phyloP scores from a whole-genome alignment of 2,113 vertebrate genomes.

The Crotalus helleri region DNA sequence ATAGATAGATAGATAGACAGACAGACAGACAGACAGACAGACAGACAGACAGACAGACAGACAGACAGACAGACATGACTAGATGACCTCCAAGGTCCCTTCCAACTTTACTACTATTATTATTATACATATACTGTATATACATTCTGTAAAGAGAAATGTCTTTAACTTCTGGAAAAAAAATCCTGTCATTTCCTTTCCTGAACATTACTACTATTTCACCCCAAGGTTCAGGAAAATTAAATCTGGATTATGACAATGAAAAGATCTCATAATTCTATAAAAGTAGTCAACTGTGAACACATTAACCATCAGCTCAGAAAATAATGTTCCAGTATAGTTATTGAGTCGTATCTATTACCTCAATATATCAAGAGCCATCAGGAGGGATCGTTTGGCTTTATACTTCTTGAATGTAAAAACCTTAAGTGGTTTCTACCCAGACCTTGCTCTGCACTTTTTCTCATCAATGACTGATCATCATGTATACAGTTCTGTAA shows the following conservation, averaged over 20 bases:
- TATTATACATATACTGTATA: background rate
- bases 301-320: conserved; percentile 14
- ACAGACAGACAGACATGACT: too few species aligned
- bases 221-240: conserved; percentile 47
- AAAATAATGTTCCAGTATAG: conserved; percentile 18
- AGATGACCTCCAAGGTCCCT: too few species aligned
- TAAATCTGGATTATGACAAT: conserved; percentile 48
- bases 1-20: too few species aligned
- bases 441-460: background rate
- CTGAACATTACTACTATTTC: background rate
- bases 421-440: background rate
- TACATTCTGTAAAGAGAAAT: conserved; percentile 32
- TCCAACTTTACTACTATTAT: too few species aligned
- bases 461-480: background rate
- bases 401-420: background rate
- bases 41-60: too few species aligned
- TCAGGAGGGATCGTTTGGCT: background rate
- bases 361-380: conserved; percentile 14
- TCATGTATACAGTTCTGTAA: background rate
- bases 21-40: too few species aligned
- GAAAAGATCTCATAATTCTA: conserved; percentile 36
- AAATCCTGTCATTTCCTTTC: conserved; percentile 16
- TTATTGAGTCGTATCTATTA: conserved; percentile 15
- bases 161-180: background rate
- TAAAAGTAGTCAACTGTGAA: conserved; percentile 39